Evolutionary conservation across 2,797 vertebrate species (phyloP).

Genomic region (Chelonia mydas): DNA sequence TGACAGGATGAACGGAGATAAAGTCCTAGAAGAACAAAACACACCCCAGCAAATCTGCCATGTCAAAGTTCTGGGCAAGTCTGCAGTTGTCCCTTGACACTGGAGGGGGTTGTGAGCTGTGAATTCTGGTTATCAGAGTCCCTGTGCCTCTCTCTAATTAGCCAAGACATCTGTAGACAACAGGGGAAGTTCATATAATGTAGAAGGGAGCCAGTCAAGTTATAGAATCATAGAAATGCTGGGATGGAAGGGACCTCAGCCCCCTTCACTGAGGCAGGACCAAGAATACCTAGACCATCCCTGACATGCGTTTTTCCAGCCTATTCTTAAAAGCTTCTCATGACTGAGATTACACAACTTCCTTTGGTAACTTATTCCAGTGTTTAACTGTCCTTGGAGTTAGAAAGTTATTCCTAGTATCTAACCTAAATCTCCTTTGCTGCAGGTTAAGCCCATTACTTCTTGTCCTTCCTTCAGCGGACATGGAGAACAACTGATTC

Average conservation of each 20-base stretch:
- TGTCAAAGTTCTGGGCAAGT: accelerated
- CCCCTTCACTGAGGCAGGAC: not conserved
- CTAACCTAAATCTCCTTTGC: not conserved
- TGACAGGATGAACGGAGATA: accelerated
- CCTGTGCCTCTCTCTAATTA: accelerated
- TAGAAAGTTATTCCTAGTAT: not conserved
- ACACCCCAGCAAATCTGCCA: not conserved
- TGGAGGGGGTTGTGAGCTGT: accelerated
- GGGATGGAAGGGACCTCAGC: not conserved
- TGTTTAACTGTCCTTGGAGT: not conserved
- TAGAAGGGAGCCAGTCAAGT: not conserved
- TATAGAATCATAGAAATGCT: not conserved
- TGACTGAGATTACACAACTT: not conserved
- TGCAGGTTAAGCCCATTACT: not conserved
- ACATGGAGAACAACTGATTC: not conserved
- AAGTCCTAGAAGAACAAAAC: not conserved
- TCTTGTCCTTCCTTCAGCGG: not conserved
- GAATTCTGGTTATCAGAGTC: accelerated
- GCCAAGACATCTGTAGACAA: accelerated
- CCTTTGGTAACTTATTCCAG: not conserved
- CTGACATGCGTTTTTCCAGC: not conserved
- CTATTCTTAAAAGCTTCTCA: not conserved
- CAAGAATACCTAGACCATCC: not conserved
- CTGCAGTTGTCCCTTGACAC: accelerated
- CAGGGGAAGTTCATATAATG: not conserved